Percentiles rank a stretch among this genome's conserved stretches.
phyloP scores from a whole-genome alignment of 2,113 vertebrate genomes.

The Tiliqua scincoides region DNA sequence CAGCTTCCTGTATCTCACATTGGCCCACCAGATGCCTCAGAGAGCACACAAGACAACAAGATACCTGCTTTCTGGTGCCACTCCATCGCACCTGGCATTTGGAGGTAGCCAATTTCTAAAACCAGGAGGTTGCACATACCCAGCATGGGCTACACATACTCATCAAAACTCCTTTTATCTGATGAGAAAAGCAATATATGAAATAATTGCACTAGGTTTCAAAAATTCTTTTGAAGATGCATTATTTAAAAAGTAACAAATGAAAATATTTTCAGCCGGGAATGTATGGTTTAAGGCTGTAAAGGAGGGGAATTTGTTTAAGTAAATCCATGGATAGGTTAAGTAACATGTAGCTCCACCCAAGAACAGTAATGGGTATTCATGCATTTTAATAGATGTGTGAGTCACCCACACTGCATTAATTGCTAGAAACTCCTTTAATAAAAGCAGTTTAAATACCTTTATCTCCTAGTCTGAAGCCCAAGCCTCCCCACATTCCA shows the following conservation, averaged over 20 bases:
- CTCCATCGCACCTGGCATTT: too few relatives aligned
- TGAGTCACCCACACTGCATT: conserved; percentile 35
- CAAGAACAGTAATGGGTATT: conserved; percentile 32
- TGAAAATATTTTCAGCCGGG: neutral
- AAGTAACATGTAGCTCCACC: conserved; percentile 9
- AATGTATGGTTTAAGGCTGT: accelerated
- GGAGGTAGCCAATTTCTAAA: too few relatives aligned
- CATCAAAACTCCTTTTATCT: neutral
- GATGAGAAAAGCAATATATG: neutral
- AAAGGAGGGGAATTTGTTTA: conserved; percentile 6
- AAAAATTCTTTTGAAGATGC: neutral
- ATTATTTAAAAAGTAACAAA: neutral
- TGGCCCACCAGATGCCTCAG: too few relatives aligned
- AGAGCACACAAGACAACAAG: too few relatives aligned
- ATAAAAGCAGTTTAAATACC: neutral
- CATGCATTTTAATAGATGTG: conserved; percentile 32
- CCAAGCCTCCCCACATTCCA: neutral
- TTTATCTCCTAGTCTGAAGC: neutral
- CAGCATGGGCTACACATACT: too few relatives aligned
- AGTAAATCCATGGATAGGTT: conserved; percentile 29
- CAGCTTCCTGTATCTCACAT: too few relatives aligned
- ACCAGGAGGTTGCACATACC: too few relatives aligned
- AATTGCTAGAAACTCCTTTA: conserved; percentile 36
- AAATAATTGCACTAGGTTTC: neutral
- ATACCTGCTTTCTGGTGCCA: too few relatives aligned